Percentiles rank a stretch among this genome's conserved stretches.
phyloP scores from a whole-genome alignment of 2,888 invertebrate species.

The Therioaphis trifolii region DNA sequence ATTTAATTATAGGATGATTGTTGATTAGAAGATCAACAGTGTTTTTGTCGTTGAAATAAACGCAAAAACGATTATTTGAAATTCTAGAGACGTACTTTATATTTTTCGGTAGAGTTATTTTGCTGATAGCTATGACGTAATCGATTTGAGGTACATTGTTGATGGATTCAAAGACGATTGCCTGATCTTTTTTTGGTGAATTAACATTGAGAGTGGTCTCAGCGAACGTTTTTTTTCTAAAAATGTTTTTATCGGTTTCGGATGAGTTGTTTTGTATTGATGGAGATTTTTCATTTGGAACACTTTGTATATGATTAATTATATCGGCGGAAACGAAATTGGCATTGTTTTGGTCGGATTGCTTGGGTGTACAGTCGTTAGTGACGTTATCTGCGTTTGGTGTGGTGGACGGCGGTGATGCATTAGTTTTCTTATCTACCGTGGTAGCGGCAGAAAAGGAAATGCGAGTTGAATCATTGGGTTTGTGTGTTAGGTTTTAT shows the following conservation, averaged over 20 bases:
- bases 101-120: neutral
- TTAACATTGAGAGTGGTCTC: neutral
- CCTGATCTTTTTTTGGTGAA: neutral
- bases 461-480: too few species aligned
- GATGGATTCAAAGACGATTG: too few species aligned
- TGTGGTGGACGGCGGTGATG: neutral
- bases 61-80: neutral
- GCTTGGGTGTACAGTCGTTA: neutral
- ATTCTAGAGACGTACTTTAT: neutral
- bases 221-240: neutral
- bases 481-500: too few species aligned
- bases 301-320: neutral
- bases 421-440: neutral
- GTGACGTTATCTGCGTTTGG: neutral
- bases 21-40: neutral
- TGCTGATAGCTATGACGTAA: too few species aligned
- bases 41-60: neutral
- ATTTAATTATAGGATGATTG: neutral
- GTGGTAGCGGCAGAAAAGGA: neutral
- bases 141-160: neutral
- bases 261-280: neutral
- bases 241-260: neutral
- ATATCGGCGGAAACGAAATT: neutral
- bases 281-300: neutral
- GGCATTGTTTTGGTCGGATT: neutral